Evolutionary conservation across 2,888 invertebrate genomes (phyloP), one percentile per base, ranked within the genome.

Genomic region (Ormyrus labotus): DNA sequence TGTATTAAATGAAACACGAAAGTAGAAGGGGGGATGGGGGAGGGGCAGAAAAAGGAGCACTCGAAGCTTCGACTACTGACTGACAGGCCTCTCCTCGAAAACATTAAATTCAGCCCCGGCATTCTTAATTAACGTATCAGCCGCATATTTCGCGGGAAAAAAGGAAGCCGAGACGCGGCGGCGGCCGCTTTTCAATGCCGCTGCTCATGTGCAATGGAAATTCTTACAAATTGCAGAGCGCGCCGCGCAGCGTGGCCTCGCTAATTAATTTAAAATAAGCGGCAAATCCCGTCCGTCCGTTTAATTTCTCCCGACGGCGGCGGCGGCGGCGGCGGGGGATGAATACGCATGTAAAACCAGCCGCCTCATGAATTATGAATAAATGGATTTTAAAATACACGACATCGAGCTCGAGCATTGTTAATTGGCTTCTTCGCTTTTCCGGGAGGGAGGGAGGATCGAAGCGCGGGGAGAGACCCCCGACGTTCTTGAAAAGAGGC

Each of bases 361-460:
- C 83, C 84, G 81, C 87, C 87, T 88, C 88, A 88, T 88, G 88
- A 88, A 88, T 88, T 88, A 88, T 88, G 88, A 88, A 88, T 88
- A 88, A 74, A 88, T 87, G 87, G 89, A 88, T 88, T 88, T 88
- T 88, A 87, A 88, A 88, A 88, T 85, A 84, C 83, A 86, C 85
- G 83, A 85, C 84, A 81, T 65, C 34, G 34, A 34, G 76, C 84
- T 82, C 76, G 60, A 71, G 69, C 48, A 34, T 34, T 34, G 34
- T 34, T 34, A 34, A 34, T 34, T 34, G 34, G 34, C 34, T 34
- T 34, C 34, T 34, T 34, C 34, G 34, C 34, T 34, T 34, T 4
- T 34, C 34, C 3, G 2, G 34, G 3, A 0, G 34, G 34, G 34
- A 1, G 2, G 34, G 34, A 34, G 34, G 34, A 34, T 34, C 34